Percentiles rank a stretch among this genome's conserved stretches.
Conservation (phyloP, 2,113 vertebrate genomes). For the Coryphaenoides rupestris region DNA sequence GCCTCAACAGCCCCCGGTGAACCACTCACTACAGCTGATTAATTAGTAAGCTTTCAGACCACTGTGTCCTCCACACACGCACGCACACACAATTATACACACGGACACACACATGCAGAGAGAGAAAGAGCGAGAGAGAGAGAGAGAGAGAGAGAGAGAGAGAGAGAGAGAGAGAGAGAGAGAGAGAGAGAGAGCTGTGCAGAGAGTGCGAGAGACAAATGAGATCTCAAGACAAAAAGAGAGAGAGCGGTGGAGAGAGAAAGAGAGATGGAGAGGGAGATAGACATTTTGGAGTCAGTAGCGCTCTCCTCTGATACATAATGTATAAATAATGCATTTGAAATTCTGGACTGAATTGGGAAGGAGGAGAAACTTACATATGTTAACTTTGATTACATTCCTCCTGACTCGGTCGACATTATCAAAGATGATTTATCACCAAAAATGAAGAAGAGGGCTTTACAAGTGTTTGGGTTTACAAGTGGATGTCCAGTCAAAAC, state of each 20-base stretch:
- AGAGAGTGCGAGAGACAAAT: no score
- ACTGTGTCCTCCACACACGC: conserved; percentile 4
- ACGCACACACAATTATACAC: conserved; percentile 2
- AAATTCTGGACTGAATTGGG: conserved; percentile 8
- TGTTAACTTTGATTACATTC: conserved; percentile 38
- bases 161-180: no score
- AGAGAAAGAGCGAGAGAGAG: no score
- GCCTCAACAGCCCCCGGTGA: background rate
- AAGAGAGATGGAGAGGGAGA: no score
- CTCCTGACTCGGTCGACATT: conserved; percentile 6
- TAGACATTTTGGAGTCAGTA: conserved; percentile 38
- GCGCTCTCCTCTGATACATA: conserved; percentile 48
- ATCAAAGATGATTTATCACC: conserved; percentile 20
- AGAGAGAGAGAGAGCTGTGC: no score
- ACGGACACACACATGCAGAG: background rate
- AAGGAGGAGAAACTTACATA: conserved; percentile 18
- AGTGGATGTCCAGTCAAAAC: background rate
- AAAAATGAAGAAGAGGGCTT: conserved; percentile 12
- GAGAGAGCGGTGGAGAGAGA: background rate
- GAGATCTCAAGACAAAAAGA: no score
- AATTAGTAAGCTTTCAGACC: conserved; percentile 31
- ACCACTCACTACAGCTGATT: conserved; percentile 24
- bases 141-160: no score
- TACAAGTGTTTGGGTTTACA: conserved; percentile 8
- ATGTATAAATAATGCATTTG: conserved; percentile 57